Evolutionary conservation across 2,113 vertebrate species (phyloP), one percentile per base, ranked within the genome.

Genomic region (Nestor notabilis): DNA sequence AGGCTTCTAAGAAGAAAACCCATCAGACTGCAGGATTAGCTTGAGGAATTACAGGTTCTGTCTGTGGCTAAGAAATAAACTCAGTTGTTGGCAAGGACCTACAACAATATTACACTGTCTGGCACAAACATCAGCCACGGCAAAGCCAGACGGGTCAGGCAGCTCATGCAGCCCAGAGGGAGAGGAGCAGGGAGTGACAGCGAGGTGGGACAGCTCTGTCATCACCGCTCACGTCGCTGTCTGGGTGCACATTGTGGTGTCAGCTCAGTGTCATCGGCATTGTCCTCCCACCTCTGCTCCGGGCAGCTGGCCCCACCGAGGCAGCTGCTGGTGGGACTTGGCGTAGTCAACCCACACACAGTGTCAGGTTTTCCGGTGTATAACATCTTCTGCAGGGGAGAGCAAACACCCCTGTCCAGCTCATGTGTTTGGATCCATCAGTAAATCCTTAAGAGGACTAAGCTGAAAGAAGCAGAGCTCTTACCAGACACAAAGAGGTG

Each of bases 341-440:
- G 1, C 7, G n/a, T 16, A 70, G 74, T 44, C 2, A 1, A 37
- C 13, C 25, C 50, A 28, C 50, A 23, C 6, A 5, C 3, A 25
- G 33, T 33, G 81, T 33, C 37, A 23, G 6, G 13, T 75, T 87
- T 90, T 49, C 33, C 43, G 29, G 21, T 27, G n/a, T 23, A 11
- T 60, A 21, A 41, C 0, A 0, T 50, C 28, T 70, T 56, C 21
- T 63, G 31, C 0, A 0, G 13, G 33, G 44, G 25, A 79, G 16
- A 64, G 23, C 1, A 9, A 64, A 35, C 17, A 47, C 5, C 31
- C 4, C 1, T 65, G 49, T 25, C 44, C 35, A 43, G 27, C 47
- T 46, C 1, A 0, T 18, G 33, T 1, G 0, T 37, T 61, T 41
- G 37, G 65, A 55, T 43, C 1, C 0, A 31, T 21, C 7, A 3